Percentiles rank a stretch among this genome's conserved stretches.
Conservation (phyloP, 1,140 invertebrate genomes). For the Papilio glaucus region DNA sequence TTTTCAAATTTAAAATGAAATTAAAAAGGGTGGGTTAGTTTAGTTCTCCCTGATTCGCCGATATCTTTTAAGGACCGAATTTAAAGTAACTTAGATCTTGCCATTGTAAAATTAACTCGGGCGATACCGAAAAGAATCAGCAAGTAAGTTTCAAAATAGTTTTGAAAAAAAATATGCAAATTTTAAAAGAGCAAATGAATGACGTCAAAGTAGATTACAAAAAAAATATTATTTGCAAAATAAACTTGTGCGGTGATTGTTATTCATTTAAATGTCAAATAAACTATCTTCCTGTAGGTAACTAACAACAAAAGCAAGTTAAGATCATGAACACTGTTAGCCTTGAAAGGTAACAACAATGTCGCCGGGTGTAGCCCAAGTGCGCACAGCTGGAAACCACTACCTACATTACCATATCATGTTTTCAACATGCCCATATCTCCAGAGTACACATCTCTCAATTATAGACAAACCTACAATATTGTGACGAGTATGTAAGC, state of each 20-base stretch:
- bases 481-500: no score
- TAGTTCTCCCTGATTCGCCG: no score
- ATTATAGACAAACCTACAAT: no score
- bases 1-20: no score
- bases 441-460: no score
- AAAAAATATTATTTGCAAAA: background rate
- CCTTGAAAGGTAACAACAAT: background rate
- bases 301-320: background rate
- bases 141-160: background rate
- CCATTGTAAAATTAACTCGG: background rate
- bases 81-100: no score
- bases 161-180: background rate
- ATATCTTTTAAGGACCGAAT: no score
- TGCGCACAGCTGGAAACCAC: no score
- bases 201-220: background rate
- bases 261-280: conserved; percentile 4
- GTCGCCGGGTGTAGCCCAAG: no score
- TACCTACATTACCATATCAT: no score
- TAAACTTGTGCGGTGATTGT: background rate
- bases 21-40: no score
- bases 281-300: background rate
- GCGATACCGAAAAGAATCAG: background rate
- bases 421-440: no score
- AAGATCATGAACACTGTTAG: background rate
- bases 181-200: background rate